Evolutionary conservation across 2,113 vertebrate species (phyloP).

Genomic region (Hemibagrus wyckioides): DNA sequence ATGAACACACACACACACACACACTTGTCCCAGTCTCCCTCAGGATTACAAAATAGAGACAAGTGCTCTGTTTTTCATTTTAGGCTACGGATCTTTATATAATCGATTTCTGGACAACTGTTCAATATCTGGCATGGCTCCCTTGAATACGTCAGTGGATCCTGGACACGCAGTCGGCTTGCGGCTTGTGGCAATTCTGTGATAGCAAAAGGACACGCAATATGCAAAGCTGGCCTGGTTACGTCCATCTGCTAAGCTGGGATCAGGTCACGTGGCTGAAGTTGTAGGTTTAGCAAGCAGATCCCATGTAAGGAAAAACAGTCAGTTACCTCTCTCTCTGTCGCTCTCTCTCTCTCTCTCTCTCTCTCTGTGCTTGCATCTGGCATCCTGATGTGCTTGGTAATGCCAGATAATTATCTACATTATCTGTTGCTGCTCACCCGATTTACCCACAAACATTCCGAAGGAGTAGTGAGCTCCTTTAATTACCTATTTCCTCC

Average conservation of each 20-base stretch:
- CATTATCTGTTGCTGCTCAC: slow-evolving; percentile 54
- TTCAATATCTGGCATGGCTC: slow-evolving; percentile 19
- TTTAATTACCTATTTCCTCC: slow-evolving; percentile 55
- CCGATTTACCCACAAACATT: slow-evolving; percentile 50
- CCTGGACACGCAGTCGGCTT: neutral
- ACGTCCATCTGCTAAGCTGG: slow-evolving; percentile 45
- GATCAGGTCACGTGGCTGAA: slow-evolving; percentile 21
- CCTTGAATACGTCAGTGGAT: neutral
- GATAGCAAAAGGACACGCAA: slow-evolving; percentile 33
- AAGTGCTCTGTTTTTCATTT: slow-evolving; percentile 20
- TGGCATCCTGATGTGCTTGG: slow-evolving; percentile 48
- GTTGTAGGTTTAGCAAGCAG: slow-evolving; percentile 29
- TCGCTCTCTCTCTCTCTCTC: neutral
- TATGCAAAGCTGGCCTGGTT: slow-evolving; percentile 50
- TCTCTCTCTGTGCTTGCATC: slow-evolving; percentile 37
- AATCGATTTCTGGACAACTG: slow-evolving; percentile 26
- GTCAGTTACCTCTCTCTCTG: neutral
- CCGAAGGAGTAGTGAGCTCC: slow-evolving; percentile 35
- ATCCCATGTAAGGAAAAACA: slow-evolving; percentile 12
- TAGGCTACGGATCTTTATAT: neutral
- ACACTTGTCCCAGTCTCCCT: slow-evolving; percentile 3
- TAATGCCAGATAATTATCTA: slow-evolving; percentile 55
- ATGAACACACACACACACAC: neutral
- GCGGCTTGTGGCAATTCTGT: slow-evolving; percentile 5
- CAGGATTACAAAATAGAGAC: neutral